Conservation (phyloP, 2,888 invertebrate species). For the Sclerodermus sp. region DNA sequence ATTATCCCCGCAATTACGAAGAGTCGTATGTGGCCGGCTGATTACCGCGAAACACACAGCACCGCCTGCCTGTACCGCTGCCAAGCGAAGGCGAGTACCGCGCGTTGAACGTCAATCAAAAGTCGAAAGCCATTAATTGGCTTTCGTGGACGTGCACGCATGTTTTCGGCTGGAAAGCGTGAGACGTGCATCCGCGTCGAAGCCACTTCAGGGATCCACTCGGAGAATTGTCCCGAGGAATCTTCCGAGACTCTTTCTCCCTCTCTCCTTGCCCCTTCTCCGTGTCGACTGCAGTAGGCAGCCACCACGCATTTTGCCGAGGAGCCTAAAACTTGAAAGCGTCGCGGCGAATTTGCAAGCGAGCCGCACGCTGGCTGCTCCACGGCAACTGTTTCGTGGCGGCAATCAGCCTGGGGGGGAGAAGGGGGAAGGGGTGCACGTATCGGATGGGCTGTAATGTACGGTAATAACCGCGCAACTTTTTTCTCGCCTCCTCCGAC, state of each 20-base stretch:
- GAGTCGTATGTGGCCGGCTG: constrained; percentile 20
- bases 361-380: no score
- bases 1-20: constrained; percentile 20
- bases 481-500: no score
- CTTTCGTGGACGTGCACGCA: constrained; percentile 24
- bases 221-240: neutral
- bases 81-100: neutral
- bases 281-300: no score
- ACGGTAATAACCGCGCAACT: no score
- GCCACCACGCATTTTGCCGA: no score
- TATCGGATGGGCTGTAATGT: no score
- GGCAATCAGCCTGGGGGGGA: no score
- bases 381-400: no score
- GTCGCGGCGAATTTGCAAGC: no score
- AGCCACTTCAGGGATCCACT: no score
- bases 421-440: no score
- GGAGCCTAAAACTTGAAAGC: neutral
- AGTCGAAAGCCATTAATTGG: constrained; percentile 36
- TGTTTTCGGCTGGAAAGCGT: constrained; percentile 25
- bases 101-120: constrained; percentile 28
- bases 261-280: neutral
- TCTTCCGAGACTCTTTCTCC: neutral
- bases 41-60: constrained; percentile 25
- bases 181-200: constrained; percentile 17
- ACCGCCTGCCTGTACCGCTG: no score